phyloP scores from a whole-genome alignment of 2,888 invertebrate genomes.

The Bimastos eiseni region DNA sequence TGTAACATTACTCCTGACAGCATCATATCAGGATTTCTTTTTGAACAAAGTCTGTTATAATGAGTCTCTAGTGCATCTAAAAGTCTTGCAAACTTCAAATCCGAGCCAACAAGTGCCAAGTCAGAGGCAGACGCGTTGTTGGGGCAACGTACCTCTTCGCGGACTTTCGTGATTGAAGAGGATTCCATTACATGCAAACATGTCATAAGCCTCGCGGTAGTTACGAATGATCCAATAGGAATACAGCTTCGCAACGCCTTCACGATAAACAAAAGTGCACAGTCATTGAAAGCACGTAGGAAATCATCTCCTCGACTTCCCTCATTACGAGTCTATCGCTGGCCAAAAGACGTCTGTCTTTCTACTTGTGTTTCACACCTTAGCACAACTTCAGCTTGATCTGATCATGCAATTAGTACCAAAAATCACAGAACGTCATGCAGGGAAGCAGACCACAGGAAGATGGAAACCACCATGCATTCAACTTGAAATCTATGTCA shows the following conservation, averaged over 20 bases:
- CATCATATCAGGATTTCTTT: neutral
- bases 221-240: constrained; percentile 63
- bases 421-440: neutral
- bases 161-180: constrained; percentile 61
- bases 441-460: neutral
- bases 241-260: constrained; percentile 63
- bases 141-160: constrained; percentile 26
- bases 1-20: neutral
- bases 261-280: neutral
- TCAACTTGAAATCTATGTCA: neutral
- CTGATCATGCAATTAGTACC: neutral
- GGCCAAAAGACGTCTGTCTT: neutral
- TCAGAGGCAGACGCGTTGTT: neutral
- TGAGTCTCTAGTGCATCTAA: neutral
- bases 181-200: constrained; percentile 63
- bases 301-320: neutral
- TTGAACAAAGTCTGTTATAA: neutral
- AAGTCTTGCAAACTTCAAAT: neutral
- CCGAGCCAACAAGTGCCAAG: neutral
- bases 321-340: neutral
- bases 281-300: neutral
- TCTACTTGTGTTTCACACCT: constrained; percentile 13
- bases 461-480: neutral
- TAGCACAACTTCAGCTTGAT: neutral
- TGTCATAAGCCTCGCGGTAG: constrained; percentile 62